These are phyloP conservation scores for Cantharis flavilabris DNA, from an alignment of 2,888 invertebrate species.

Conservation along the genomic window DNA sequence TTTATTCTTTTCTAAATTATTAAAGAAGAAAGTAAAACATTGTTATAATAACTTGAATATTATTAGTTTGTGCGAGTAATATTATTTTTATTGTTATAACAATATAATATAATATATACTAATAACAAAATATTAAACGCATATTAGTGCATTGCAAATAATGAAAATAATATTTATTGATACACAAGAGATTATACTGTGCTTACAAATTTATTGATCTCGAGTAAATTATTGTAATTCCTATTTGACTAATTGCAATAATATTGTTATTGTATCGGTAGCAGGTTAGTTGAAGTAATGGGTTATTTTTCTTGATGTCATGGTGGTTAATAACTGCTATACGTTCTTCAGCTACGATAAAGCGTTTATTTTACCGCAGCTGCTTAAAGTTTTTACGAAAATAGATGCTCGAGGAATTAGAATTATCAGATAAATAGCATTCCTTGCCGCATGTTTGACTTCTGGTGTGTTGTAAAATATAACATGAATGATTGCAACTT, in stretches of 20 bases:
- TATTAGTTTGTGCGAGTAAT: too few species aligned
- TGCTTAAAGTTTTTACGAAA: constrained; percentile 17
- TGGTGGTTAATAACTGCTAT: background rate
- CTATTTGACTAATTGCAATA: background rate
- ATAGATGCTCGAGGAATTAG: constrained; percentile 18
- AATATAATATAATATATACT: too few species aligned
- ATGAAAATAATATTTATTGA: too few species aligned
- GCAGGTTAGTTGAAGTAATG: background rate
- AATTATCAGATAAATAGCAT: constrained; percentile 28
- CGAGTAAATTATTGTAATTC: background rate
- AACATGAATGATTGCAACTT: constrained; percentile 22
- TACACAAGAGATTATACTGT: background rate
- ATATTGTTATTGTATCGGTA: background rate
- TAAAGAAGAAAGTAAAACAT: too few species aligned
- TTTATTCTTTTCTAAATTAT: too few species aligned
- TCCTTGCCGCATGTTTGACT: constrained; percentile 25
- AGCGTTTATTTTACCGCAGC: constrained; percentile 23
- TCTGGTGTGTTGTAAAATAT: constrained; percentile 20
- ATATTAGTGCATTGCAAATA: too few species aligned
- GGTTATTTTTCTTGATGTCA: background rate
- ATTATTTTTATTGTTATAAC: too few species aligned
- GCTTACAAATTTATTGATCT: background rate
- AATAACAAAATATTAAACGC: too few species aligned
- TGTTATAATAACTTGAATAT: too few species aligned
- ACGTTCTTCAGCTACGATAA: background rate